These are phyloP conservation scores for Mellivora capensis DNA, from an alignment of 2,113 vertebrate species.

Conservation along the genomic window DNA sequence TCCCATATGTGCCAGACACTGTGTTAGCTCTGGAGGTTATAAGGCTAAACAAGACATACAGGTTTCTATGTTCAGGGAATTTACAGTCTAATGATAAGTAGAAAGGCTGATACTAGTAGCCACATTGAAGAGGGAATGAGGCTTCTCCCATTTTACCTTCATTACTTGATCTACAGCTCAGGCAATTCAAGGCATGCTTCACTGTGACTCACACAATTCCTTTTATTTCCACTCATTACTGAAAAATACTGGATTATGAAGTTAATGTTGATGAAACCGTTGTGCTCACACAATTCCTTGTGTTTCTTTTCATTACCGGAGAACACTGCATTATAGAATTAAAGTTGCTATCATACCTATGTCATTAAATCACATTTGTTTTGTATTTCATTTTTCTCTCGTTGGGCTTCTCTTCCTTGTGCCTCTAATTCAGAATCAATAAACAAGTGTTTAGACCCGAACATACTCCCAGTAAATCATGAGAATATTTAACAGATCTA, in stretches of 20 bases:
- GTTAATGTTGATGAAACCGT: background rate
- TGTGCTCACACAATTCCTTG: background rate
- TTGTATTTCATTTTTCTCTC: background rate
- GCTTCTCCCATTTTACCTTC: background rate
- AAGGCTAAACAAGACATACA: background rate
- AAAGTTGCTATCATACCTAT: background rate
- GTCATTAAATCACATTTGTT: background rate
- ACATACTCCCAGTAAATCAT: conserved; percentile 12
- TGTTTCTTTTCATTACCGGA: background rate
- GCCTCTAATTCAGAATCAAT: background rate
- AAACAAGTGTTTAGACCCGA: conserved; percentile 1
- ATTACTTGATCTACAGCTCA: background rate
- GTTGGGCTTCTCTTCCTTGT: background rate
- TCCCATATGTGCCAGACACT: background rate
- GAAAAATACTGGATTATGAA: background rate
- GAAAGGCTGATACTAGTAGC: background rate
- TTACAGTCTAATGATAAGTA: background rate
- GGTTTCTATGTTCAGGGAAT: background rate
- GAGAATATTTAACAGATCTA: conserved; percentile 15
- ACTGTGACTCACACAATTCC: background rate
- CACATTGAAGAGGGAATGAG: background rate
- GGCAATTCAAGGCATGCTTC: accelerated
- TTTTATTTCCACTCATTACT: background rate
- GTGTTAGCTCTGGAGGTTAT: background rate
- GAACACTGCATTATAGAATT: background rate